Conservation (phyloP, 92 coral and sea anemone genomes). For the Phenganax stokvisi region DNA sequence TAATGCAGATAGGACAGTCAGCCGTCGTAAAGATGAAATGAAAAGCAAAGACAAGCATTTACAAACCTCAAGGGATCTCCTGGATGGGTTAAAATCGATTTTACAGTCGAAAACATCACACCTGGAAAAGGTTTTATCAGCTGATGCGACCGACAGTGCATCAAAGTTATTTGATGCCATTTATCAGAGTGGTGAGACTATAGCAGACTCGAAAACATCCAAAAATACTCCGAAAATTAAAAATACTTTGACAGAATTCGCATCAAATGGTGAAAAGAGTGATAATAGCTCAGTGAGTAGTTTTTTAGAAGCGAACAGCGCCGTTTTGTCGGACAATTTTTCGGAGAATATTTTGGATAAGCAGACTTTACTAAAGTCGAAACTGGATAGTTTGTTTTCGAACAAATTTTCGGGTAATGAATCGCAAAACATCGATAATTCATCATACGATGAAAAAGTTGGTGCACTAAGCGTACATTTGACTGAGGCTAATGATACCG, state of each 20-base stretch:
- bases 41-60: neutral
- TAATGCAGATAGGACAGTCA: neutral
- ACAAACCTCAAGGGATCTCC: neutral
- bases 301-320: neutral
- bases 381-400: neutral
- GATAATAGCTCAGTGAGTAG: neutral
- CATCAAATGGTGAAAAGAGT: neutral
- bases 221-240: neutral
- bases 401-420: neutral
- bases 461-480: neutral
- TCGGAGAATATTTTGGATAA: neutral
- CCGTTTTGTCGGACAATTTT: neutral
- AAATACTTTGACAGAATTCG: neutral
- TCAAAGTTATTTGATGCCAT: slow-evolving; percentile 33
- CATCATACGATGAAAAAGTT: neutral
- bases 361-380: neutral
- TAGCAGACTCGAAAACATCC: neutral
- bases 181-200: neutral
- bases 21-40: neutral
- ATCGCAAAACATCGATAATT: neutral
- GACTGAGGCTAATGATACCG: slow-evolving; percentile 7
- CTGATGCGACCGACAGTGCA: neutral
- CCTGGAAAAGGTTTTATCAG: slow-evolving; percentile 11
- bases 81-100: slow-evolving; percentile 13
- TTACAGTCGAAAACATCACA: slow-evolving; percentile 19